Evolutionary conservation across 2,888 invertebrate species (phyloP), one percentile per base, ranked within the genome.

Genomic region (Dugesia japonica): DNA sequence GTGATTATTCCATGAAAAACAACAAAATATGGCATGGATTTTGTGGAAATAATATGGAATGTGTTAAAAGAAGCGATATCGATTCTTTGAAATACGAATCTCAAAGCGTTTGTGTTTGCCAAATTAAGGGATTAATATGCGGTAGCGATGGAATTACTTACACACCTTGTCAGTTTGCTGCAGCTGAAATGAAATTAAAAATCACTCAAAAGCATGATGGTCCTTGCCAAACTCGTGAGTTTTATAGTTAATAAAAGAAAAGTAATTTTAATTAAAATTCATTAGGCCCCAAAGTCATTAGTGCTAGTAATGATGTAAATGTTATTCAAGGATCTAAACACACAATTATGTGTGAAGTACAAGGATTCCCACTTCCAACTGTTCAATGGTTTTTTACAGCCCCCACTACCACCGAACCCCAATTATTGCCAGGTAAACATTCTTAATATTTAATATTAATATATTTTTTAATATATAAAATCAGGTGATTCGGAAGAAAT

Each of bases 221-320:
- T 28, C 73, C 73, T 9, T 76, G 76, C 23, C 76, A 76, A 38
- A 76, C 73, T 20, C 20, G 76, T 76, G 27, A 31, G 23, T 13
- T 72, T 13, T 72, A 72, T 72, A 13, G n/a, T 7, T 28, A 28
- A 20, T 13, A n/a, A 38, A 17, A 38, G 38, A 38, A 17, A 38
- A 13, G 9, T 13, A 38, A 38, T 38, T 38, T n/a, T n/a, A n/a
- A n/a, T n/a, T n/a, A n/a, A n/a, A n/a, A n/a, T n/a, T n/a, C n/a
- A n/a, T 23, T 28, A 77, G 77, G 77, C 27, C 77, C 77, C 7
- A 42, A 77, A 77, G 77, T 77, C 26, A 76, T 77, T 26, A 56
- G 31, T 9, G 26, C 26, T 7, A 26, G 77, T 33, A 71, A 77
- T 9, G 20, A 15, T 26, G 15, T 13, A 26, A 27, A 33, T 28